These are phyloP conservation scores for Montipora foliosa DNA, from an alignment of 64 coral and sea anemone species.

Conservation along the genomic window DNA sequence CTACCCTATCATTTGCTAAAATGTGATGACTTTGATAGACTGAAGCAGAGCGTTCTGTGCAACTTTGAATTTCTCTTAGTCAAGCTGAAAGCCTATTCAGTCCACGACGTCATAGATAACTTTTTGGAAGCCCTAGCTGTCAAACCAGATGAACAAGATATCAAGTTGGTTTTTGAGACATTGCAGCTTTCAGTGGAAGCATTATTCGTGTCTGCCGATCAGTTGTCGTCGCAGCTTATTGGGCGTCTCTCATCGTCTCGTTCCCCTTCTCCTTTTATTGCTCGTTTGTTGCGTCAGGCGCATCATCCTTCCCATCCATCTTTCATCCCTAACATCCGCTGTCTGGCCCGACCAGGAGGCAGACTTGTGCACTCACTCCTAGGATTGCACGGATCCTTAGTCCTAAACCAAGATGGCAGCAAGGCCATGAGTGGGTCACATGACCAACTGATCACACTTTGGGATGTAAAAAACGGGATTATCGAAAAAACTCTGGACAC, in stretches of 20 bases:
- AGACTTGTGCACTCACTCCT: constrained; percentile 89
- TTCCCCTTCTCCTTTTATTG: constrained; percentile 79
- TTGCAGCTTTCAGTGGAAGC: constrained; percentile 95
- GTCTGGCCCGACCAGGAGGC: constrained; percentile 86
- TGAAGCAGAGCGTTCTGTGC: constrained; percentile 88
- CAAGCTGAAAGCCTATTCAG: constrained; percentile 80
- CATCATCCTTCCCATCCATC: constrained; percentile 81
- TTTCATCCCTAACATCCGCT: constrained; percentile 92
- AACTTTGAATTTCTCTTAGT: constrained; percentile 88
- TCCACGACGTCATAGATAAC: constrained; percentile 85
- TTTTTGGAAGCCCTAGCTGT: constrained; percentile 79
- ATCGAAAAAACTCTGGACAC: constrained; percentile 68
- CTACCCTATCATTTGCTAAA: constrained; percentile 90
- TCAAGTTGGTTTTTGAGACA: constrained; percentile 87
- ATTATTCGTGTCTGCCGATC: constrained; percentile 72
- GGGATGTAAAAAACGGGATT: constrained; percentile 83
- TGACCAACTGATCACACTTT: constrained; percentile 74
- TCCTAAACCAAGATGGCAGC: constrained; percentile 65
- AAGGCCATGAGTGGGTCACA: constrained; percentile 80
- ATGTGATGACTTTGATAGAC: constrained; percentile 78
- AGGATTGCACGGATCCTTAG: constrained; percentile 71
- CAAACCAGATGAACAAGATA: constrained; percentile 81
- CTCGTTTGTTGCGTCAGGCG: constrained; percentile 85
- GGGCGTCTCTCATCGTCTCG: constrained; percentile 84
- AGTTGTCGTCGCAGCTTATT: constrained; percentile 94